These are phyloP conservation scores for Idris sp. DNA, from an alignment of 1,140 invertebrate species.

Conservation along the genomic window DNA sequence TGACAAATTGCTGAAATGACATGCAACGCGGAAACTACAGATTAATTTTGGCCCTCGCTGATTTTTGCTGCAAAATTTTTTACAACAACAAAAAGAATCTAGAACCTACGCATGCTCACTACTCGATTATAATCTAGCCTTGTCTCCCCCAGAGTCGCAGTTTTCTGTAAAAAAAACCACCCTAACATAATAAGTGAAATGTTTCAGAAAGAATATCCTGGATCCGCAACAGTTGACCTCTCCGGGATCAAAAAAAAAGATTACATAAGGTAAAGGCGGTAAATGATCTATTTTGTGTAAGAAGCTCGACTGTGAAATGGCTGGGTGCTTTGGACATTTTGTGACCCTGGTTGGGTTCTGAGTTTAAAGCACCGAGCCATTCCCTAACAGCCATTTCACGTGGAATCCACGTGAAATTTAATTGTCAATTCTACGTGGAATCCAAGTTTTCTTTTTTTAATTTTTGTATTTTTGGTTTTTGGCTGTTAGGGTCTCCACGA, in stretches of 20 bases:
- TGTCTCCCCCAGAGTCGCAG: constrained; percentile 5
- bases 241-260: no score
- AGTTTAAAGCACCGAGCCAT: background rate
- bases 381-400: constrained; percentile 32
- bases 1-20: constrained; percentile 9
- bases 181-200: constrained; percentile 22
- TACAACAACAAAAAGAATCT: constrained; percentile 29
- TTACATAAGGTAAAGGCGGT: no score
- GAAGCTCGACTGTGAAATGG: constrained; percentile 53
- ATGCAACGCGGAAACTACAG: constrained; percentile 34
- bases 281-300: constrained; percentile 49
- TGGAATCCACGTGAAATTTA: no score
- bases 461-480: no score
- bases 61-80: no score
- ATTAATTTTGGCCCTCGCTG: constrained; percentile 11
- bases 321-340: constrained; percentile 14
- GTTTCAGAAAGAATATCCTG: constrained; percentile 32
- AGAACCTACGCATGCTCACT: constrained; percentile 56
- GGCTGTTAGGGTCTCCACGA: no score
- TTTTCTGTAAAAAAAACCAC: constrained; percentile 13
- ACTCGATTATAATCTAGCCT: constrained; percentile 32
- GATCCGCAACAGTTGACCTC: constrained; percentile 26
- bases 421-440: no score
- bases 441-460: no score
- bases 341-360: background rate